Base-by-base conservation (phyloP, 2,888 invertebrate species). In the Parnassius glacialis region DNA sequence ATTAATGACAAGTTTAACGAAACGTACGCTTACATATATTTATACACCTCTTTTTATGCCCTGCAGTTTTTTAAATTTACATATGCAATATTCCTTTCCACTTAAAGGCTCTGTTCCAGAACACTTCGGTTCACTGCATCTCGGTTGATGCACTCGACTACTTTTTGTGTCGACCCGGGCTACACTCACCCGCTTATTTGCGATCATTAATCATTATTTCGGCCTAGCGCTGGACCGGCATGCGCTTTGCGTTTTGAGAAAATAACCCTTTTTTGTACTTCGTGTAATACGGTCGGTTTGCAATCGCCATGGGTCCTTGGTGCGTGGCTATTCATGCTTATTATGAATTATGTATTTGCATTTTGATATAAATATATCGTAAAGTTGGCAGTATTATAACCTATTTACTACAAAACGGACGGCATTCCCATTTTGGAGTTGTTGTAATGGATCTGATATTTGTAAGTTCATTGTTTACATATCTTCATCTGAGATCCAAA, bases 131-230 rank as follows among this genome's bases (percentile, higher is more conserved):
- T 83, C 84, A 86, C 69, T 85, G 89, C 87, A 84, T 83, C 76
- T 74, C 73, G 59, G 59, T 56, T 59, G 70, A 70, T 80, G 78
- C 81, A 76, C 69, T 71, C 70, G 73, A 67, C 72, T 74, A 77
- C 75, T 89, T 90, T 89, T 88, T 88, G 78, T 83, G 70, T 73
- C 76, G 73, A 74, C 77, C 73, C 71, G 75, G 69, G 71, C 71
- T 69, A 62, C 76, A 74, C 83, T 81, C 85, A 92, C 87, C 92
- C 91, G 92, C 90, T 92, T 92, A 92, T 92, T 92, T 92, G 83
- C 81, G 76, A 88, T 85, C 92, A 92, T 92, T 89, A 92, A 92
- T 92, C 92, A 92, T 91, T 87, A 90, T 90, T 90, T 89, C 81
- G 87, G 84, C 80, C 83, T 83, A 82, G 79, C 79, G 74, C 74